A percentile compares a stretch with the other conserved stretches of the same genome.
phyloP scores from a whole-genome alignment of 2,888 invertebrate species.

The Apamea sordens region DNA sequence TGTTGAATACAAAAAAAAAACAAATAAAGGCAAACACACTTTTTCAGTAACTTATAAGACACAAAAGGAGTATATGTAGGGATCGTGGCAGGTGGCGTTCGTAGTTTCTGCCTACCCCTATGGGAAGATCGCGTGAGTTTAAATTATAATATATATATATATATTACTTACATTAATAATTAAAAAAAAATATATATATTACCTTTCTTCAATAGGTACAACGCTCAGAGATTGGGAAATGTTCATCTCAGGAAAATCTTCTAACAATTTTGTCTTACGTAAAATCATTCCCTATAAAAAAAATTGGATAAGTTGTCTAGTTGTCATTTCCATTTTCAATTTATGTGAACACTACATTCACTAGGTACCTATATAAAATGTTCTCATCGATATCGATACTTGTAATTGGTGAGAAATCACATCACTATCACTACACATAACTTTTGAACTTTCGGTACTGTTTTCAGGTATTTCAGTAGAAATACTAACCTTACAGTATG shows the following conservation, averaged over 20 bases:
- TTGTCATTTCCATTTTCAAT: background rate
- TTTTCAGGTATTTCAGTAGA: conserved; percentile 26
- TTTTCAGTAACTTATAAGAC: background rate
- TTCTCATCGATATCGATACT: conserved; percentile 36
- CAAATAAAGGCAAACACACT: background rate
- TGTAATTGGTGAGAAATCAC: conserved; percentile 9
- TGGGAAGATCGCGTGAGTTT: background rate
- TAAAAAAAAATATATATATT: background rate
- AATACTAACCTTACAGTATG: background rate
- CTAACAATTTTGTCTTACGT: background rate
- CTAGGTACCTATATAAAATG: background rate
- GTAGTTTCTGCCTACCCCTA: background rate
- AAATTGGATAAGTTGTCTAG: background rate
- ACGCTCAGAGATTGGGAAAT: background rate
- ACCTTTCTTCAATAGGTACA: background rate
- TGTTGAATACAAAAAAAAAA: conserved; percentile 43
- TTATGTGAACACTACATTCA: background rate
- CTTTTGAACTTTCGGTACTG: conserved; percentile 14
- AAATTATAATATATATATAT: background rate
- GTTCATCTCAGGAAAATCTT: background rate
- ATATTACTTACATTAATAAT: background rate
- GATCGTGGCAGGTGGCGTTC: background rate
- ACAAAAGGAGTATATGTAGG: background rate
- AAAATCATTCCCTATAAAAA: conserved; percentile 10
- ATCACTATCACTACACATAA: conserved; percentile 11